phyloP scores from a whole-genome alignment of 1,140 invertebrate species.

The Ladona fulva region DNA sequence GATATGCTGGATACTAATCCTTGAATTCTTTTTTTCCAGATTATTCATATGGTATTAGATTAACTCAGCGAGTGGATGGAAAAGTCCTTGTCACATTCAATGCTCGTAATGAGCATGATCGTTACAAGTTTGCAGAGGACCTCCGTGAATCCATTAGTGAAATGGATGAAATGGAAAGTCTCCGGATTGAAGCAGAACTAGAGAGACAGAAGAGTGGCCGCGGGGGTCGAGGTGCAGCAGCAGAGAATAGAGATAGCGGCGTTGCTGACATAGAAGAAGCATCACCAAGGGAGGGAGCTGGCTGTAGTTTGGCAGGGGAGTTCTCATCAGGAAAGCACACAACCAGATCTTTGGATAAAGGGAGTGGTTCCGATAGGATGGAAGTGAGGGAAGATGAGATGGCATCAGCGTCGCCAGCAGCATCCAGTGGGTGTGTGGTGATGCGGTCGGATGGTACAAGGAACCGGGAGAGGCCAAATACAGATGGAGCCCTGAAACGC shows the following conservation, averaged over 20 bases:
- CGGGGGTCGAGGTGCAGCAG: conserved; percentile 38
- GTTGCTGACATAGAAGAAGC: conserved; percentile 81
- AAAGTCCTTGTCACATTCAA: conserved; percentile 90
- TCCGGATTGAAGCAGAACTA: conserved; percentile 74
- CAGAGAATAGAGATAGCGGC: conserved; percentile 75
- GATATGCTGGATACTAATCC: background rate
- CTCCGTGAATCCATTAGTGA: conserved; percentile 86
- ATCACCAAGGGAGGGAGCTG: conserved; percentile 23
- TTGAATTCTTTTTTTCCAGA: conserved; percentile 47
- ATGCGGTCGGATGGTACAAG: background rate
- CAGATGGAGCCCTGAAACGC: conserved; percentile 56
- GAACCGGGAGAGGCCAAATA: background rate
- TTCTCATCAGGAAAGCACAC: background rate
- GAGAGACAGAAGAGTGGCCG: conserved; percentile 61
- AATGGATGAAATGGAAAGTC: conserved; percentile 91
- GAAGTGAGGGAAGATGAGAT: background rate
- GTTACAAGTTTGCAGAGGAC: conserved; percentile 89
- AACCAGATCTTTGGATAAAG: background rate
- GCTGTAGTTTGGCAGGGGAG: conserved; percentile 11
- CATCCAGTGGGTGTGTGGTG: background rate
- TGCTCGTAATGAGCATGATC: conserved; percentile 87
- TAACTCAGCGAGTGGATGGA: conserved; percentile 82
- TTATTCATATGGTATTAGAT: conserved; percentile 87
- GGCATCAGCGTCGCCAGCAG: background rate
- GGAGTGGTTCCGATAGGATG: background rate